phyloP scores from a whole-genome alignment of 2,113 vertebrate species.

The Phaethornis superciliosus region DNA sequence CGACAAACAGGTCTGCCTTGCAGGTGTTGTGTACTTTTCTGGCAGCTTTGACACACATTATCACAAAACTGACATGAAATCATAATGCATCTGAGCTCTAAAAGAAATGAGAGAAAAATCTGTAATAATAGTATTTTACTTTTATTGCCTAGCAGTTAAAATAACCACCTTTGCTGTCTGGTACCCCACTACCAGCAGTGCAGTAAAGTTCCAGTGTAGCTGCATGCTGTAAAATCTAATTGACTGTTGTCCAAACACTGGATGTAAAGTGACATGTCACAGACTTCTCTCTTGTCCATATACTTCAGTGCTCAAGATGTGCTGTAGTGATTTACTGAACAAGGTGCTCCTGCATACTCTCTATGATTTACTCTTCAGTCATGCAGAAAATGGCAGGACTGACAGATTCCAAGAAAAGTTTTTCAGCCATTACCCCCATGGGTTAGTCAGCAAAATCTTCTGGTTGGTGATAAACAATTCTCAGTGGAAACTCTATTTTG shows the following conservation, averaged over 20 bases:
- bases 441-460: constrained; percentile 51
- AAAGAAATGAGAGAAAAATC: constrained; percentile 39
- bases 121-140: constrained; percentile 70
- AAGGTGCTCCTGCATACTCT: neutral
- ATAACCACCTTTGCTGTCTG: constrained; percentile 45
- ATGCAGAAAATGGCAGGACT: constrained; percentile 37
- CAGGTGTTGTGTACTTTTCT: constrained; percentile 17
- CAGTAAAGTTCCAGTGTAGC: neutral
- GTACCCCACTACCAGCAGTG: constrained; percentile 22
- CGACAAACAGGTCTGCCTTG: neutral
- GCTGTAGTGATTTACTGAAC: constrained; percentile 21
- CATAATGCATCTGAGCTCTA: constrained; percentile 12
- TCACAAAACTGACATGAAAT: constrained; percentile 18
- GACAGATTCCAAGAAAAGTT: constrained; percentile 29
- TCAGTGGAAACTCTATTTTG: constrained; percentile 7
- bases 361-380: constrained; percentile 6
- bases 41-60: constrained; percentile 22
- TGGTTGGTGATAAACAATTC: constrained; percentile 1
- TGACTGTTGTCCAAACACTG: constrained; percentile 44
- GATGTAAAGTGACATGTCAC: constrained; percentile 13
- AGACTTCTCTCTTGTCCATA: constrained; percentile 29
- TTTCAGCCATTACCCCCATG: constrained; percentile 4
- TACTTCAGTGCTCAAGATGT: neutral
- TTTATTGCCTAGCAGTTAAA: constrained; percentile 69
- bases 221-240: constrained; percentile 36